Evolutionary conservation across 2,888 invertebrate genomes (phyloP), one percentile per base, ranked within the genome.

Genomic region (Cheilosia impressa): DNA sequence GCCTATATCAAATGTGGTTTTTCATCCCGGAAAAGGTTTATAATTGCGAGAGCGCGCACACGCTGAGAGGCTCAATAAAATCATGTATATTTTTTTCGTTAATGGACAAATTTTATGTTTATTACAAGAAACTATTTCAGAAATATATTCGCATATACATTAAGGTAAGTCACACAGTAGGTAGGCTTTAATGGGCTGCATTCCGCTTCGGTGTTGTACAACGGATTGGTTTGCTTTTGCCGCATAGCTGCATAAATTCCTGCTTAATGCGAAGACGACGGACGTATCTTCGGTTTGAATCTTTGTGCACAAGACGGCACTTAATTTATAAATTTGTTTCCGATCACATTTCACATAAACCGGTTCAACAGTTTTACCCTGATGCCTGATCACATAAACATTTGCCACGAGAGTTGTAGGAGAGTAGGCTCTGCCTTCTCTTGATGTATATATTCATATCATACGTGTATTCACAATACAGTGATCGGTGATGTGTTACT

Each of bases 201-300:
- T 47, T 47, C 38, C 38, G 38, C 38, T 4, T 2, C 31, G 31
- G 15, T 57, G 47, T 31, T 27, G n/a, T 27, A 52, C 45, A 22
- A n/a, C 22, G 69, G 27, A 62, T 62, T 24, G 31, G 41, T 72
- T 57, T 17, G 50, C 53, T 52, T 43, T 50, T 43, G 31, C n/a
- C 45, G 73, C 63, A 55, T 63, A 38, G 38, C 47, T 63, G 63
- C 63, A 47, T 62, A 62, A 62, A 62, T 72, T 62, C 41, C 41
- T 15, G 17, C 13, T 72, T 62, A 24, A 45, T n/a, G 63, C n/a
- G 55, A 27, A 24, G 38, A 52, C 31, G 31, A 31, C 27, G 58
- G 31, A 31, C 27, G 58, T 71, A 57, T 57, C 45, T 71, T 17
- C 9, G 9, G 22, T 38, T 69, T 69, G 34, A n/a, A 38, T 38